Percentiles rank a stretch among this genome's conserved stretches.
Conservation (phyloP, 2,888 invertebrate genomes). For the Yponomeuta sedellus region DNA sequence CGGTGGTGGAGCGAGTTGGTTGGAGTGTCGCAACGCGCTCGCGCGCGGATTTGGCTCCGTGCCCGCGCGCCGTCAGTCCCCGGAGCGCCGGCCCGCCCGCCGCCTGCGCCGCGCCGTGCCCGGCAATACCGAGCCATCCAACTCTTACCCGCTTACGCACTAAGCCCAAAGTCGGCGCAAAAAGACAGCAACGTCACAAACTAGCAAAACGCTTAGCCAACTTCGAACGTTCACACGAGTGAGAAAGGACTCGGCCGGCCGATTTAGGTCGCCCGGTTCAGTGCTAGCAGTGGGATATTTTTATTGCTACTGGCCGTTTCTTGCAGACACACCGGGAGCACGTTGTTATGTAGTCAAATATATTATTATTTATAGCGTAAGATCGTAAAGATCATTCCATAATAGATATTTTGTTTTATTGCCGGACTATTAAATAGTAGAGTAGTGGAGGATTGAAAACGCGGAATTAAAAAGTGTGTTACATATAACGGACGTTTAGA, state of each 20-base stretch:
- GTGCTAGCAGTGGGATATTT: constrained; percentile 72
- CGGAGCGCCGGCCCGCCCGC: constrained; percentile 52
- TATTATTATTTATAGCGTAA: constrained; percentile 65
- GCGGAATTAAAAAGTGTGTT: background rate
- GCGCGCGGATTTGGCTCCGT: background rate
- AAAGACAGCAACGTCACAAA: background rate
- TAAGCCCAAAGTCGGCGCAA: constrained; percentile 2
- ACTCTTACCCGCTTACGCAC: constrained; percentile 1
- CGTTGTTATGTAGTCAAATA: constrained; percentile 50
- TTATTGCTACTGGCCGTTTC: constrained; percentile 61
- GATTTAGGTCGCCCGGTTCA: constrained; percentile 74
- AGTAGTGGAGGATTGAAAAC: background rate
- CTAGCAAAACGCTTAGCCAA: background rate
- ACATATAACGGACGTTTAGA: constrained; percentile 17
- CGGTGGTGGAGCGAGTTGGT: background rate
- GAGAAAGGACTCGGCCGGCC: constrained; percentile 35
- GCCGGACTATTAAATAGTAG: background rate
- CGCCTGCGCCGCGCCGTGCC: constrained; percentile 47
- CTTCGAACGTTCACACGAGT: background rate
- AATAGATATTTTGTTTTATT: constrained; percentile 36
- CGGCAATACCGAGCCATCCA: constrained; percentile 13
- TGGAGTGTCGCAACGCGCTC: background rate
- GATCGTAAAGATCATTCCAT: constrained; percentile 71
- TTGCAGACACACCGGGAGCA: constrained; percentile 63
- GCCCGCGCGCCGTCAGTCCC: constrained; percentile 45